Base-by-base conservation (phyloP, 2,888 invertebrate genomes). In the Sycophila texana region DNA sequence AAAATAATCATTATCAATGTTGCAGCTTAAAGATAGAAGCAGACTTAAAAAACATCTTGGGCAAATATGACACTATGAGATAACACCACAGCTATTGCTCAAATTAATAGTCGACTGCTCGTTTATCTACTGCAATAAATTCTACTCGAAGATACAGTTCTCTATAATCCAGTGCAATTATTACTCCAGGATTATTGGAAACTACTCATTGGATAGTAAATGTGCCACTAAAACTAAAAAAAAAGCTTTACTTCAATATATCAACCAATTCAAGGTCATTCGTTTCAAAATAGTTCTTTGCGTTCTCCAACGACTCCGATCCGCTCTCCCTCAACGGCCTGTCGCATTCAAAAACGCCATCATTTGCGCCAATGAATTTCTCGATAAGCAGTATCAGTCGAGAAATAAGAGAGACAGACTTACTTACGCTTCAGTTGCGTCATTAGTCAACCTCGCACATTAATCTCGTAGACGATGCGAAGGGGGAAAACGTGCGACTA, bases 1-100 rank as follows among this genome's bases (percentile, higher is more conserved):
- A 77, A 70, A 81, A 7, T 30, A 30, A 82, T 22, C 12, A 72
- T 84, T 83, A 84, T 86, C 83, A 84, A 74, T 57, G 12, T 47
- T 74, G 58, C 51, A 60, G 39, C 74, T 77, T 74, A 47, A 77
- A 66, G 63, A 61, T 14, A 78, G 79, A 84, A 85, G 82, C 83
- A 73, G 83, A 73, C 67, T 66, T 60, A 79, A 74, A 63, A 82
- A 80, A 84, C 78, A 82, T 83, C 74, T 79, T 83, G 78, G 77
- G 77, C 80, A 79, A 82, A 30, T 77, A 61, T 86, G 87, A 87
- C 87, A 86, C 85, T 84, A n/a, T n/a, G 81, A 85, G 87, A 87
- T 87, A 86, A 86, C 83, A 84, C 75, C 75, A 55, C 39, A 73
- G 30, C 10, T 74, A 39, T 39, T 74, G 51, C 49, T 55, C 47